These are phyloP conservation scores for Notothenia coriiceps DNA, from an alignment of 2,113 vertebrate genomes.

Conservation along the genomic window DNA sequence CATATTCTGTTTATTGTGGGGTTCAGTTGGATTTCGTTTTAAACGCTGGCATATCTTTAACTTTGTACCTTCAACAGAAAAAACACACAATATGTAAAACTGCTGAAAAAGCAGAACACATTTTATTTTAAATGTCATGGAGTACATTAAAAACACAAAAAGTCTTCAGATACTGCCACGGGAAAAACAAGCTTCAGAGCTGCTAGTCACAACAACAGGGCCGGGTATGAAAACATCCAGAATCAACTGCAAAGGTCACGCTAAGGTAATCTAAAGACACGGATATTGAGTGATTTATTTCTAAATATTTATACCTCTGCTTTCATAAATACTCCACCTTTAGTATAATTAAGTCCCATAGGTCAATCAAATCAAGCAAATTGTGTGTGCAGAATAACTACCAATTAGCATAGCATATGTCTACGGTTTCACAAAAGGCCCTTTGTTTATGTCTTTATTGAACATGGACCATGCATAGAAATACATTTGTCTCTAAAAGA, in stretches of 20 bases:
- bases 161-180: conserved; percentile 17
- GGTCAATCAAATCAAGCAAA: conserved; percentile 27
- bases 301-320: conserved; percentile 10
- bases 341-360: conserved; percentile 24
- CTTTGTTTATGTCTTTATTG: conserved; percentile 12
- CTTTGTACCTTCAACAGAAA: no score
- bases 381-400: not conserved
- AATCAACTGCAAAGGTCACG: conserved; percentile 62
- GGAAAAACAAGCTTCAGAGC: conserved; percentile 48
- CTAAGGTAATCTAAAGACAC: conserved; percentile 54
- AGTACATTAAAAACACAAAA: conserved; percentile 51
- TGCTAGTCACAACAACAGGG: conserved; percentile 63
- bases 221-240: conserved; percentile 60
- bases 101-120: not conserved
- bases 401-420: conserved; percentile 5
- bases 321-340: conserved; percentile 29
- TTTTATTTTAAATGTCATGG: conserved; percentile 43
- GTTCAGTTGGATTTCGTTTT: no score
- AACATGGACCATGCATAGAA: no score
- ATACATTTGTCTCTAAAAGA: no score
- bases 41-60: no score
- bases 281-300: conserved; percentile 19
- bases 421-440: not conserved
- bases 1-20: no score
- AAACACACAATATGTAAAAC: no score